Conservation (phyloP, 2,113 vertebrate species). For the Rhegmatorhina hoffmannsi region DNA sequence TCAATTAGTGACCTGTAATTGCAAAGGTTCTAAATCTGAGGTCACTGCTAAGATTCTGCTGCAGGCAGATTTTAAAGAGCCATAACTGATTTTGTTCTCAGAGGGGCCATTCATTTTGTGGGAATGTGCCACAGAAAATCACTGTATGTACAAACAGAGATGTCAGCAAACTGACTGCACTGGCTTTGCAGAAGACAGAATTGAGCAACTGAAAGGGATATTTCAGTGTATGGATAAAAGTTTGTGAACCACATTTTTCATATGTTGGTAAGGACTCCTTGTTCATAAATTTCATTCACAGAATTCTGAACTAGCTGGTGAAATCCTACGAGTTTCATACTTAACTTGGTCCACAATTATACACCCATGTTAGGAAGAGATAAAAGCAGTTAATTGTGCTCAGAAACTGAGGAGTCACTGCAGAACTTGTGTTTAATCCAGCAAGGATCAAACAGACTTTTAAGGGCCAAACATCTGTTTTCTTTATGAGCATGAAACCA, state of each 20-base stretch:
- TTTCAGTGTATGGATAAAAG: not conserved
- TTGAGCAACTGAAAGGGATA: not conserved
- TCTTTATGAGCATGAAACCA: not conserved
- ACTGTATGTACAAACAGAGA: fast-evolving
- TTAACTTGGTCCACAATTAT: not conserved
- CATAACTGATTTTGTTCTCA: slow-evolving; percentile 3
- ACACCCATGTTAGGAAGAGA: not conserved
- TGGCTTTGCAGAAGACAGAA: not conserved
- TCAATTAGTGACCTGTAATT: not conserved
- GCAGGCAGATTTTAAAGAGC: slow-evolving; percentile 1
- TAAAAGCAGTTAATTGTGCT: not conserved
- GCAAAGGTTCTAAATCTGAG: slow-evolving; percentile 15
- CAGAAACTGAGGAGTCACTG: not conserved
- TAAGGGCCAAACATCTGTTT: not conserved
- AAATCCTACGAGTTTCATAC: not conserved
- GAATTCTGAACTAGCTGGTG: not conserved
- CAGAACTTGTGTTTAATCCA: not conserved
- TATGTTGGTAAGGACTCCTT: not conserved
- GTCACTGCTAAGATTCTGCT: slow-evolving; percentile 16
- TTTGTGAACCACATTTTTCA: not conserved
- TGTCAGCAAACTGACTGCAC: fast-evolving
- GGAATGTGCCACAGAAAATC: not conserved
- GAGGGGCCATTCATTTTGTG: not conserved
- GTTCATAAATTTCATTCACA: not conserved
- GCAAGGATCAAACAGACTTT: not conserved